Base-by-base conservation (phyloP, 2,888 invertebrate genomes). In the Agrypnus murinus region DNA sequence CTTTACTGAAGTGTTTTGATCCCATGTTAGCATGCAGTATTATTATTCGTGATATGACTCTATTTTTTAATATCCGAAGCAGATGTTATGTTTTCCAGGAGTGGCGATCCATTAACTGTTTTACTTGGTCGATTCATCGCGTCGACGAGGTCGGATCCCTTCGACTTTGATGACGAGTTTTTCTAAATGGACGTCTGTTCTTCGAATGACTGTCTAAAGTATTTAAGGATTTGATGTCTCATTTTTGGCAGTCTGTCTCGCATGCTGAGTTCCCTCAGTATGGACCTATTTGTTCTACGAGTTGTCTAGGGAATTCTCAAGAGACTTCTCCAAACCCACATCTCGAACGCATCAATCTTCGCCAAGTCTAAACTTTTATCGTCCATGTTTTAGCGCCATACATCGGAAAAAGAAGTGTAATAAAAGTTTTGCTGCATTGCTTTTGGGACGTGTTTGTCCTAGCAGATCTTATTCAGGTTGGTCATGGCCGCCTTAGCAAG, bases 121-220 rank as follows among this genome's bases (percentile, higher is more conserved):
- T 53, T 9, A 53, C n/a, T 53, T 53, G 31, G 53, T 53, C 31
- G 12, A 10, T 32, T 31, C 53, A 53, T 10, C 53, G 53, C 14
- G 19, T 53, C 15, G 32, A 4, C 9, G 53, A 53, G 14, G n/a
- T 7, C 53, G 31, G 12, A n/a, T 5, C 31, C 31, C 53, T 32
- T 53, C 53, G n/a, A 25, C 7, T 32, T 32, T 53, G 17, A 17
- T 19, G n/a, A 12, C 45, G 6, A 45, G 45, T 45, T 45, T 45
- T 12, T 14, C 7, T 7, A 14, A 8, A 8, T 53, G 19, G 9
- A 2, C 15, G n/a, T 25, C 32, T n/a, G 10, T 53, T 32, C 31
- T 53, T 53, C 53, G 25, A 31, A n/a, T 53, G 14, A 53, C 32
- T 53, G 32, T 31, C 53, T 31, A 32, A 53, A 53, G 32, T 53